These are phyloP conservation scores for Drosophila baimaii DNA, from an alignment of 1,140 invertebrate species.

Conservation along the genomic window DNA sequence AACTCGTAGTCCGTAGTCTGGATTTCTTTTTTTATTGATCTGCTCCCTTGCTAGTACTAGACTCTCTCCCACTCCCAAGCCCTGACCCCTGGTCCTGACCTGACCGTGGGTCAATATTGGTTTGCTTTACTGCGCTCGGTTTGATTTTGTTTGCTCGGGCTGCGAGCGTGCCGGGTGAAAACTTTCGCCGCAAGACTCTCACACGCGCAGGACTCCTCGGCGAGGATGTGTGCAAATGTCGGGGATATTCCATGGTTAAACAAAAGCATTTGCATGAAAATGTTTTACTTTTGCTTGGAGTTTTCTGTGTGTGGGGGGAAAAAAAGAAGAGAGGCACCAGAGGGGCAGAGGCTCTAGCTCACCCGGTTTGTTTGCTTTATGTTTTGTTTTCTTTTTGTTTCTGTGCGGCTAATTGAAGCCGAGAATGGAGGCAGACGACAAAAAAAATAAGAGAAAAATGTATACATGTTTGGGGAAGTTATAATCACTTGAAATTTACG, in stretches of 20 bases:
- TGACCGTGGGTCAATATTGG: slow-evolving; percentile 73
- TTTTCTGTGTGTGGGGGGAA: slow-evolving; percentile 41
- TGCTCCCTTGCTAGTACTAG: slow-evolving; percentile 2
- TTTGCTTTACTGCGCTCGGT: slow-evolving; percentile 75
- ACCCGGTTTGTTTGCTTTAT: slow-evolving; percentile 49
- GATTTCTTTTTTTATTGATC: slow-evolving; percentile 17
- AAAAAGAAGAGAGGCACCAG: background rate
- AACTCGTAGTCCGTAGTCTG: background rate
- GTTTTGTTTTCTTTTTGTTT: slow-evolving; percentile 31
- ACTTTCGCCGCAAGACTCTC: slow-evolving; percentile 67
- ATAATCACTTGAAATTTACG: slow-evolving; percentile 7
- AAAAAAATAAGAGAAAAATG: background rate
- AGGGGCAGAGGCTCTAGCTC: background rate
- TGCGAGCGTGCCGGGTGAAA: slow-evolving; percentile 57
- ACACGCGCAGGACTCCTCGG: slow-evolving; percentile 19
- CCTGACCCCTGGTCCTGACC: slow-evolving; percentile 17
- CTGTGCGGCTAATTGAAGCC: slow-evolving; percentile 64
- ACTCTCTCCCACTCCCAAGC: background rate
- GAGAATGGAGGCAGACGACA: slow-evolving; percentile 11
- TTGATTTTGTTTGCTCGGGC: slow-evolving; percentile 74
- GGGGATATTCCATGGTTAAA: slow-evolving; percentile 78
- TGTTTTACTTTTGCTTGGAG: slow-evolving; percentile 78
- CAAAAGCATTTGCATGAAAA: slow-evolving; percentile 79
- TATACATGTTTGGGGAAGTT: slow-evolving; percentile 1
- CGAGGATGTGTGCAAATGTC: slow-evolving; percentile 56